These are phyloP conservation scores for Lepidocyrtoides sp. DNA, from an alignment of 2,888 invertebrate species.

Conservation along the genomic window DNA sequence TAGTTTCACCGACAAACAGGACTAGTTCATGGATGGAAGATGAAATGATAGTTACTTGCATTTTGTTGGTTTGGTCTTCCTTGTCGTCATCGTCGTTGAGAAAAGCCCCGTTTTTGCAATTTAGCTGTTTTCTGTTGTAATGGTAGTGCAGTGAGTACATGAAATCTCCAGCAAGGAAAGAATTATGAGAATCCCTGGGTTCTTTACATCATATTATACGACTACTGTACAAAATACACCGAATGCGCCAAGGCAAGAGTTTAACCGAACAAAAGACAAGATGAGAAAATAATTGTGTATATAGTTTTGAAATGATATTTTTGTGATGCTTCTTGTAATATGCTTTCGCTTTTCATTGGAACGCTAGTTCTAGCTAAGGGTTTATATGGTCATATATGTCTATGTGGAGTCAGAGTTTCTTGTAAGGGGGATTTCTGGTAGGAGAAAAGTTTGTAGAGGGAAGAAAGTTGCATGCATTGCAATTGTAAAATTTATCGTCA, in stretches of 20 bases:
- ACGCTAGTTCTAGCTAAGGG: neutral
- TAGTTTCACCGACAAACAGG: neutral
- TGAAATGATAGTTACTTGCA: slow-evolving; percentile 27
- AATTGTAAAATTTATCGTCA: slow-evolving; percentile 71
- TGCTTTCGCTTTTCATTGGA: neutral
- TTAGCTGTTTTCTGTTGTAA: too few species aligned
- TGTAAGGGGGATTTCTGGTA: neutral
- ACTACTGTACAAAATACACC: neutral
- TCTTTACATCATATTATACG: slow-evolving; percentile 28
- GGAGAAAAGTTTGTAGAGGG: slow-evolving; percentile 18
- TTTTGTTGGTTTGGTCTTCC: slow-evolving; percentile 1
- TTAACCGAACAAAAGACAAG: neutral
- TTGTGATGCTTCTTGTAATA: neutral
- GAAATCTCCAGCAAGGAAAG: slow-evolving; percentile 5
- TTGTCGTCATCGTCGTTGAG: neutral
- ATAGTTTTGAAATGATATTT: slow-evolving; percentile 15
- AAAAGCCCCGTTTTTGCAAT: slow-evolving; percentile 9
- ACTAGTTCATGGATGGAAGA: neutral
- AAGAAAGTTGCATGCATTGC: slow-evolving; percentile 67
- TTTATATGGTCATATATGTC: neutral
- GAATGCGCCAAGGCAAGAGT: neutral
- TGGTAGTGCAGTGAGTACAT: slow-evolving; percentile 22
- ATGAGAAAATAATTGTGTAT: neutral
- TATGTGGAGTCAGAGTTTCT: neutral
- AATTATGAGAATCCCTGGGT: slow-evolving; percentile 58